Base-by-base conservation (phyloP, 2,113 vertebrate species). In the Podocnemis expansa region DNA sequence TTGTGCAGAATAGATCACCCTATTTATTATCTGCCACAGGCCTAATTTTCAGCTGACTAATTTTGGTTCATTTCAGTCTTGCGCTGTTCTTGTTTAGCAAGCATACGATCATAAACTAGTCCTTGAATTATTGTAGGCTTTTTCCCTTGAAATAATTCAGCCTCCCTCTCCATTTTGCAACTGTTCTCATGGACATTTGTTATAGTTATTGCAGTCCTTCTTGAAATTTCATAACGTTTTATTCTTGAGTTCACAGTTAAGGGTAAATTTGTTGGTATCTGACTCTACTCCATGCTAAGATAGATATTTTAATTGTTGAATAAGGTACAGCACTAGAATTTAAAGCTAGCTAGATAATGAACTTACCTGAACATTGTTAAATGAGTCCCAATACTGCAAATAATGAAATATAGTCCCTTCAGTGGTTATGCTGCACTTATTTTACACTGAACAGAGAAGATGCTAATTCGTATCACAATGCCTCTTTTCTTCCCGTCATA, bases 401-500 rank as follows among this genome's bases (percentile, higher is more conserved):
- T 5, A 84, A 38, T 49, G 43, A 55, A 86, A 81, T 31, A 49
- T 70, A 22, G 4, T 54, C 6, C 8, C 54, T 16, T 78, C 55
- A 55, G 29, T 49, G 38, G 55, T 84, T 55, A 84, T 45, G 41
- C 52, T 27, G 5, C 24, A 16, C 22, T 75, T 4, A 49, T 84
- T 89, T 67, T 47, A 45, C 8, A 8, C 5, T 2, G 2, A 47
- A 24, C 19, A 52, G 86, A 78, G 14, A 24, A 6, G 78, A 25
- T 8, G 8, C 2, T 1, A 2, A 45, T 24, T 8, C 13, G 2
- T 8, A 10, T 1, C 1, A 1, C 27, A 29, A 29, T 87, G 58
- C 51, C 24, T 24, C 55, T 45, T 88, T 34, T 22, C 27, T 75
- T 45, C 70, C 41, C 41, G 27, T 73, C 11, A 41, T 60, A 47